phyloP scores from a whole-genome alignment of 2,888 invertebrate genomes.

The Nephrotoma guestfalica region DNA sequence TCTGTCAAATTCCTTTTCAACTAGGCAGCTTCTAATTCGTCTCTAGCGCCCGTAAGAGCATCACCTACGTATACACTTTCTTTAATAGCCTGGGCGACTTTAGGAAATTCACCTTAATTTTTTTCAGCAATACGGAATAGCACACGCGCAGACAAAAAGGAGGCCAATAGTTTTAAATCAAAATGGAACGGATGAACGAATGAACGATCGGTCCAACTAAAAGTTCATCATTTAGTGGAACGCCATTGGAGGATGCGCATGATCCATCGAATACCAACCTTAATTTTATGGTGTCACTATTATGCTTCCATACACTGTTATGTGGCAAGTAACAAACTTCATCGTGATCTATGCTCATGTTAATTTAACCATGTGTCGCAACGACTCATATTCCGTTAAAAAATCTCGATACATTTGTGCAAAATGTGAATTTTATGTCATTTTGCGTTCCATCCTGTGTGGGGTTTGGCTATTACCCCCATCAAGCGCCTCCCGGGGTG shows the following conservation, averaged over 20 bases:
- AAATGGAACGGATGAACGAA: too few species aligned
- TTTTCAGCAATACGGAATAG: background rate
- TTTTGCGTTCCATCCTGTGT: too few species aligned
- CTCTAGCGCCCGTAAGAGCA: background rate
- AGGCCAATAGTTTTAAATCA: background rate
- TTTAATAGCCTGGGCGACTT: background rate
- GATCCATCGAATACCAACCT: background rate
- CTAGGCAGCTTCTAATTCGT: background rate
- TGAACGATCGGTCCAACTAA: too few species aligned
- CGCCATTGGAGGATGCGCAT: background rate
- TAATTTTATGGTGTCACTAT: background rate
- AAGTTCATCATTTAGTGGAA: background rate
- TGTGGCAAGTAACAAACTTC: background rate
- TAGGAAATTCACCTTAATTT: background rate
- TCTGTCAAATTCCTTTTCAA: background rate
- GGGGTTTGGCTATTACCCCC: too few species aligned
- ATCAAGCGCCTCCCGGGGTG: too few species aligned
- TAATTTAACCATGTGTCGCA: too few species aligned
- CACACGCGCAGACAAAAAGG: background rate
- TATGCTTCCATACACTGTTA: background rate
- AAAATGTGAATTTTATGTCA: too few species aligned
- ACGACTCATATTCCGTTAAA: too few species aligned
- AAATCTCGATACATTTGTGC: too few species aligned
- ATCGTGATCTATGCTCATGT: background rate
- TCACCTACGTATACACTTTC: background rate